Evolutionary conservation across 2,113 vertebrate genomes (phyloP).

Genomic region (Pituophis catenifer): DNA sequence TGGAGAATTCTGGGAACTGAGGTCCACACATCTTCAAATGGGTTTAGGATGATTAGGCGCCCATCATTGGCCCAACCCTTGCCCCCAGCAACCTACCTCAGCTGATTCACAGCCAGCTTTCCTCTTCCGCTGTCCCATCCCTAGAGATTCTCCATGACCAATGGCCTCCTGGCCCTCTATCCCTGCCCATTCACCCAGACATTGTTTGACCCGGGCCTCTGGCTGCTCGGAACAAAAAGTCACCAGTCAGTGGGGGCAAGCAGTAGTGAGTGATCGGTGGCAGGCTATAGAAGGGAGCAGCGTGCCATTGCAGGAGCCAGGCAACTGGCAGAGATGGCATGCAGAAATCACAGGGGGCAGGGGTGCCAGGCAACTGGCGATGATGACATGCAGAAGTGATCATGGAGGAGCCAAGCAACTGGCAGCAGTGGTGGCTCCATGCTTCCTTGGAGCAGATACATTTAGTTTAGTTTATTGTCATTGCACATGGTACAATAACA

Average conservation of each 20-base stretch:
- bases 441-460: neutral
- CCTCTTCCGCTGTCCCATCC: neutral
- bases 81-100: neutral
- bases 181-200: neutral
- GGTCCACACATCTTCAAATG: neutral
- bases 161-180: no score
- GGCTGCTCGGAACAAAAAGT: neutral
- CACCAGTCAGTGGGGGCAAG: neutral
- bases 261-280: neutral
- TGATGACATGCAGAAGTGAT: neutral
- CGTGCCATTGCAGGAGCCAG: neutral
- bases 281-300: neutral
- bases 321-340: neutral
- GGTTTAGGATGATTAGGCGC: no score
- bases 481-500: no score
- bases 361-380: neutral
- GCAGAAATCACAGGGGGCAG: neutral
- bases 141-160: neutral
- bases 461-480: no score
- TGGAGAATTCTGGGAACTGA: neutral
- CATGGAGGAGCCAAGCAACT: no score
- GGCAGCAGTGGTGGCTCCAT: no score
- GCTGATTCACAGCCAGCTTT: neutral
- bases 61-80: no score
- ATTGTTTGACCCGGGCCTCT: neutral